phyloP scores from a whole-genome alignment of 2,113 vertebrate genomes.

The Desmodus rotundus region DNA sequence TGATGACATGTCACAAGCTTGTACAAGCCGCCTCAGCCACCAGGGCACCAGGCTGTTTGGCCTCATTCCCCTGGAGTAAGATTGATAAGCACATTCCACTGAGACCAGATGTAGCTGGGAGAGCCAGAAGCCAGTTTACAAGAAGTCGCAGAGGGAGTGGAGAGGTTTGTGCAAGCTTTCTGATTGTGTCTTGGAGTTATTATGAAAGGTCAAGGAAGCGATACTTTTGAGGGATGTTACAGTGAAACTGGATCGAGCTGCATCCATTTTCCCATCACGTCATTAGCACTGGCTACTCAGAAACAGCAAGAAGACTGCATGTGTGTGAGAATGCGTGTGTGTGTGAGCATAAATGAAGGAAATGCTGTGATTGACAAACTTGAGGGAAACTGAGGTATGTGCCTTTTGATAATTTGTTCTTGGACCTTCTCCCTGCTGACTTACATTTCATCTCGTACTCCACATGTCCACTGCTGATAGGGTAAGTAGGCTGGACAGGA shows the following conservation, averaged over 20 bases:
- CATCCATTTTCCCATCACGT: neutral
- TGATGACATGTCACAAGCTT: conserved; percentile 61
- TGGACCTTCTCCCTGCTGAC: neutral
- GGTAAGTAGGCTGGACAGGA: neutral
- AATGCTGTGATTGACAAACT: neutral
- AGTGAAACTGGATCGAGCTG: neutral
- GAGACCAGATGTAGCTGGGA: conserved; percentile 37
- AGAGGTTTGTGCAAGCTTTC: neutral
- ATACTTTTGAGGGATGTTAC: neutral
- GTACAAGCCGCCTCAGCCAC: conserved; percentile 12
- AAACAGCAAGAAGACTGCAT: neutral
- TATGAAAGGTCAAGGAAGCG: neutral
- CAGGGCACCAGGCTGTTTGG: conserved; percentile 36
- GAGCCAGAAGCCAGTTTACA: neutral
- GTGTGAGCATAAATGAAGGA: neutral
- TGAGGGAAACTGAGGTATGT: neutral
- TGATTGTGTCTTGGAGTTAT: neutral
- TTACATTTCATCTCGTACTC: neutral
- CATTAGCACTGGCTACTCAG: neutral
- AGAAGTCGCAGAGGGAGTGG: neutral
- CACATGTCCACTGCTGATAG: neutral
- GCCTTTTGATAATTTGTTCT: neutral
- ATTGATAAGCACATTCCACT: conserved; percentile 64
- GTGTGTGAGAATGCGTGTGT: neutral
- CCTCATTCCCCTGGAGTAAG: conserved; percentile 36